phyloP scores from a whole-genome alignment of 2,113 vertebrate species.

The Catharus fuscescens region DNA sequence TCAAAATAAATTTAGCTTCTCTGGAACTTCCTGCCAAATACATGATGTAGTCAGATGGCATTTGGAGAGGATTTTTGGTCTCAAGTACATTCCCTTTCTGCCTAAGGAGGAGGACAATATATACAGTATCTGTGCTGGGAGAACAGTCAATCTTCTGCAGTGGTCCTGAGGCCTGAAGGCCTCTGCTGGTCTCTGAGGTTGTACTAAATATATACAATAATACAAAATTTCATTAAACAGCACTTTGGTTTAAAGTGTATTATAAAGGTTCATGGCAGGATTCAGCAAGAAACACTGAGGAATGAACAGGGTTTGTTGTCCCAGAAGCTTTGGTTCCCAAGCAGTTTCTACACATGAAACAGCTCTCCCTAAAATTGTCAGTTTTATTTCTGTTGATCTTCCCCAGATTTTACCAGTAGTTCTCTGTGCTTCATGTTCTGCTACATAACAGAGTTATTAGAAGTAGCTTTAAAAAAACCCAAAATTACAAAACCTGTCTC shows the following conservation, averaged over 20 bases:
- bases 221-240: not conserved
- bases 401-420: not conserved
- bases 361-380: not conserved
- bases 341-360: not conserved
- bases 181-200: not conserved
- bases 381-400: not conserved
- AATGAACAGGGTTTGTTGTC: not conserved
- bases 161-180: not conserved
- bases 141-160: not conserved
- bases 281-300: not conserved
- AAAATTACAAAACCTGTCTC: not conserved
- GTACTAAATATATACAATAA: not conserved
- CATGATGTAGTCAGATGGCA: constrained; percentile 34
- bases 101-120: not conserved
- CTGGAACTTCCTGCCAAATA: constrained; percentile 15
- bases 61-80: constrained; percentile 1
- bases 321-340: not conserved
- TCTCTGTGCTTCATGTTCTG: not conserved
- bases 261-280: not conserved
- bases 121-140: not conserved
- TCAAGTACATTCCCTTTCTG: not conserved
- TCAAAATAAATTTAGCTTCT: constrained; percentile 24
- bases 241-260: not conserved
- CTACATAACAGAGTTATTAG: not conserved
- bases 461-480: not conserved